A percentile compares a stretch with the other conserved stretches of the same genome.
These are phyloP conservation scores for Corythornis leucogaster DNA, from an alignment of 2,797 vertebrate genomes.

Conservation along the genomic window DNA sequence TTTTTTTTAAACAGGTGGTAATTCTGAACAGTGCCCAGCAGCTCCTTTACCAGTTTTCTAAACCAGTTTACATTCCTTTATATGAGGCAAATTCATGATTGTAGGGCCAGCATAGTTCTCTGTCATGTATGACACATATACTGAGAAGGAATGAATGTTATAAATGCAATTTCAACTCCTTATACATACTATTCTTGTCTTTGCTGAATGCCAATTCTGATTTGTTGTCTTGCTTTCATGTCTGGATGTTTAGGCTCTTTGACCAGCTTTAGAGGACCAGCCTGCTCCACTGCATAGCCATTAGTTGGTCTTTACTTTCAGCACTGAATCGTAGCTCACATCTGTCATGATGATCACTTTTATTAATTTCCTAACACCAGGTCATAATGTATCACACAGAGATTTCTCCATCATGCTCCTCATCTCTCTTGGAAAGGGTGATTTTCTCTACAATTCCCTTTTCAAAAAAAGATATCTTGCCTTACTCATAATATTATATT, in stretches of 20 bases:
- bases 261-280: not conserved
- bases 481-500: not conserved
- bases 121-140: not conserved
- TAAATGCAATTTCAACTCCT: not conserved
- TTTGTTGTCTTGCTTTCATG: not conserved
- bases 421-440: not conserved
- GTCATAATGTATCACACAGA: not conserved
- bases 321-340: not conserved
- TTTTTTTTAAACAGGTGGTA: not conserved
- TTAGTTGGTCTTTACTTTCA: not conserved
- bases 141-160: not conserved
- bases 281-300: not conserved
- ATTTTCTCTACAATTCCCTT: not conserved
- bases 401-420: not conserved
- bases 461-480: not conserved
- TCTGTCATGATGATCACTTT: not conserved
- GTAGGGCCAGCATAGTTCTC: not conserved
- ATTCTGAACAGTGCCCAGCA: not conserved
- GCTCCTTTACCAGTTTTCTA: not conserved
- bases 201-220: not conserved
- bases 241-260: not conserved
- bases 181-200: not conserved
- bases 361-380: not conserved
- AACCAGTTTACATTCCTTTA: not conserved
- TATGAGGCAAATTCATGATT: not conserved